Conservation (phyloP, 2,888 invertebrate species). For the Tipula unca region DNA sequence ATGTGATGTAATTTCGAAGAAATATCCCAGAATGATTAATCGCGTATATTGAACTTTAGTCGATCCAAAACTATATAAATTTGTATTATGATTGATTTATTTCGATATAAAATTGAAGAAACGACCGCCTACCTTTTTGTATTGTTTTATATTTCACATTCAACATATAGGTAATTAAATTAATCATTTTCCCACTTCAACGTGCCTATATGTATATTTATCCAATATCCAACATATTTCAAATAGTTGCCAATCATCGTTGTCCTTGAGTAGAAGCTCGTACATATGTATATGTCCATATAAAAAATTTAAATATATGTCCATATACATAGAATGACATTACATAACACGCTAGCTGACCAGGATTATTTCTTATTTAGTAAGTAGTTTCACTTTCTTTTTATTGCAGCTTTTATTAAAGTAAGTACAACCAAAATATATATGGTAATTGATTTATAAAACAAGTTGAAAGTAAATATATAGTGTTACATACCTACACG, state of each 20-base stretch:
- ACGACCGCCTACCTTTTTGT: neutral
- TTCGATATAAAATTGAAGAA: neutral
- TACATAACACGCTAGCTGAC: no score
- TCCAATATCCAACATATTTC: neutral
- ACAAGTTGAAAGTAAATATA: no score
- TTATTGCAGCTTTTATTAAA: no score
- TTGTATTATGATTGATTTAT: neutral
- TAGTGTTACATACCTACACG: neutral
- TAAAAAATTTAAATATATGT: no score
- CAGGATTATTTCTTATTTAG: no score
- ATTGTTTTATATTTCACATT: neutral
- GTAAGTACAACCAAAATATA: no score
- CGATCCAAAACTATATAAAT: neutral
- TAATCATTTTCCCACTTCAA: neutral
- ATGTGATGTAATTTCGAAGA: neutral
- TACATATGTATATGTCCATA: no score
- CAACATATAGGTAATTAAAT: neutral
- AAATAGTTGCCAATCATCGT: no score
- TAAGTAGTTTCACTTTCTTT: no score
- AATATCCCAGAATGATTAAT: neutral
- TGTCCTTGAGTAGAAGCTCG: neutral
- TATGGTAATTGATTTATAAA: no score
- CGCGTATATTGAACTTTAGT: neutral
- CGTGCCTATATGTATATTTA: neutral
- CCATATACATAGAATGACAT: no score